Conservation (phyloP, 1,140 invertebrate genomes). For the Drosophila setifemur region DNA sequence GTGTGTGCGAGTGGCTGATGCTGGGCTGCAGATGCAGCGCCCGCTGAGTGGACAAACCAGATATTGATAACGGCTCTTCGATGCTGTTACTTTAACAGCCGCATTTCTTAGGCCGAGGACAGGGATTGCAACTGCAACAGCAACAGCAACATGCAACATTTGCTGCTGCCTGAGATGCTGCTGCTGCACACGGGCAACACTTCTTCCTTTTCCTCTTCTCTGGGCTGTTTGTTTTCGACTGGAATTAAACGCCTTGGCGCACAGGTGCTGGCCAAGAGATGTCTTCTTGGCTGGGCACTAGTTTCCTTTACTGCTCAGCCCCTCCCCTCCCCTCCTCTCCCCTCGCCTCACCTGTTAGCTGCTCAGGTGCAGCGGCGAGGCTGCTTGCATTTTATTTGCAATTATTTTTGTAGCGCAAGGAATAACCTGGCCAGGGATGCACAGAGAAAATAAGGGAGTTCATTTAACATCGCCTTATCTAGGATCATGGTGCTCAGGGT, state of each 20-base stretch:
- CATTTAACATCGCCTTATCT: not conserved
- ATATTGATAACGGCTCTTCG: conserved; percentile 82
- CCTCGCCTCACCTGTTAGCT: conserved; percentile 1
- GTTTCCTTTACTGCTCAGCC: not conserved
- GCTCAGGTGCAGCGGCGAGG: conserved; percentile 64
- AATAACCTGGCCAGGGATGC: conserved; percentile 52
- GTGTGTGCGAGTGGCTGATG: conserved; percentile 37
- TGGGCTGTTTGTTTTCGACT: conserved; percentile 74
- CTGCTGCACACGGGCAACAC: conserved; percentile 54
- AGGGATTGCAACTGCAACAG: conserved; percentile 41
- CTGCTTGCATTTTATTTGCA: conserved; percentile 76
- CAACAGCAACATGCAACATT: conserved; percentile 64
- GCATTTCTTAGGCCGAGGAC: conserved; percentile 60
- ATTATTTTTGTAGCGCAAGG: conserved; percentile 78
- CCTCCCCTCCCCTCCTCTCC: not conserved
- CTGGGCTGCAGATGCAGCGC: conserved; percentile 46
- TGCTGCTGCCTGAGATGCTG: conserved; percentile 50
- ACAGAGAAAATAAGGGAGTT: not conserved
- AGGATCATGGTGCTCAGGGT: too few species aligned
- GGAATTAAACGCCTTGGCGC: conserved; percentile 68
- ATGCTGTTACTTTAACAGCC: conserved; percentile 75
- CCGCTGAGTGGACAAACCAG: conserved; percentile 81
- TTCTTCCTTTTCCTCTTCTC: conserved; percentile 48
- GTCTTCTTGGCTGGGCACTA: conserved; percentile 37
- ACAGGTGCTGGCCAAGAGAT: conserved; percentile 68